These are phyloP conservation scores for Caenorhabditis sp. DNA, from an alignment of 2,888 invertebrate species.

Conservation along the genomic window DNA sequence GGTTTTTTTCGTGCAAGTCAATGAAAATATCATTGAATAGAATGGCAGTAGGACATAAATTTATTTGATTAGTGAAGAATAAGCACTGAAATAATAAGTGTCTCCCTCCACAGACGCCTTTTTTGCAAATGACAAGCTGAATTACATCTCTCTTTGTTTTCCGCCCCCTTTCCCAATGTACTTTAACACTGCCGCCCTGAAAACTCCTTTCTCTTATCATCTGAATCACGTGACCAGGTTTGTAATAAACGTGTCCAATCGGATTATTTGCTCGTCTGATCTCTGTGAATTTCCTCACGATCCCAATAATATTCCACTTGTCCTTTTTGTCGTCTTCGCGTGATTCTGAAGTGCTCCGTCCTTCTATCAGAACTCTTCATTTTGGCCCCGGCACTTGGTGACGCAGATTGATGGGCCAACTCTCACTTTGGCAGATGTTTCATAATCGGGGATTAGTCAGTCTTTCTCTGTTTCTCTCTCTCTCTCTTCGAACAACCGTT, in stretches of 20 bases:
- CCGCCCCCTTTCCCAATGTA: background rate
- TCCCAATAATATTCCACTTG: too few relatives aligned
- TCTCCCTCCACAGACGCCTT: background rate
- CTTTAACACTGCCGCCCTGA: background rate
- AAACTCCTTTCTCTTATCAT: background rate
- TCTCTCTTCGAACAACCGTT: background rate
- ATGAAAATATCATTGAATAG: background rate
- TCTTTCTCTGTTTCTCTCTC: background rate
- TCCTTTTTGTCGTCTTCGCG: background rate
- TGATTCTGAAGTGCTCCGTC: background rate
- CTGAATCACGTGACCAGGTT: background rate
- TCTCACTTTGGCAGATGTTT: slow-evolving; percentile 27
- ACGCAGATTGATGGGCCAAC: slow-evolving; percentile 39
- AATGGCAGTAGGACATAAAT: background rate
- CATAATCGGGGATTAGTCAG: slow-evolving; percentile 37
- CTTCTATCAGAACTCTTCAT: slow-evolving; percentile 39
- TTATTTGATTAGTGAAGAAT: slow-evolving; percentile 47
- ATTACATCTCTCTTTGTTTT: background rate
- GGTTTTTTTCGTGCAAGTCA: background rate
- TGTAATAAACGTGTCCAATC: background rate
- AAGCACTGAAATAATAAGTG: background rate
- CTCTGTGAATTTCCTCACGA: too few relatives aligned
- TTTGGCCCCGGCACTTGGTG: slow-evolving; percentile 21
- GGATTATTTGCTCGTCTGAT: background rate
- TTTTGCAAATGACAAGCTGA: slow-evolving; percentile 41